A percentile compares a stretch with the other conserved stretches of the same genome.
These are phyloP conservation scores for Gobionotothen gibberifrons DNA, from an alignment of 2,797 vertebrate species.

Conservation along the genomic window DNA sequence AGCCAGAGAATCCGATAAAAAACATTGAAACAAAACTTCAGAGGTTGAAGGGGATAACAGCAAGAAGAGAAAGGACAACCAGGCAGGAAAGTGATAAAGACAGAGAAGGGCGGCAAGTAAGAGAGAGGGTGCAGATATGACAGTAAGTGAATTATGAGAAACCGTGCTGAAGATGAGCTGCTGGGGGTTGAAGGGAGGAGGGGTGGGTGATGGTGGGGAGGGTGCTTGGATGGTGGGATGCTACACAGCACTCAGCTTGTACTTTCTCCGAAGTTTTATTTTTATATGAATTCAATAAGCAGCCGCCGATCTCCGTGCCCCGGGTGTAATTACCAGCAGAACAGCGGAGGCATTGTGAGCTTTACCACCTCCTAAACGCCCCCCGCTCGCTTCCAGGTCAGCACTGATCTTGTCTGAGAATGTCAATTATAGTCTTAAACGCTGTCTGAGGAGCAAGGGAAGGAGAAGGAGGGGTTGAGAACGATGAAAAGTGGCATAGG, in stretches of 20 bases:
- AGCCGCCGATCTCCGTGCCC: slow-evolving; percentile 70
- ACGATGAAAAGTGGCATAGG: slow-evolving; percentile 47
- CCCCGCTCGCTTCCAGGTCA: slow-evolving; percentile 76
- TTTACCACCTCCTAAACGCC: slow-evolving; percentile 72
- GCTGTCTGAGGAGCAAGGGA: slow-evolving; percentile 50
- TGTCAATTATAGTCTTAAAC: slow-evolving; percentile 84
- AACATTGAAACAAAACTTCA: slow-evolving; percentile 36
- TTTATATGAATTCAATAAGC: slow-evolving; percentile 85
- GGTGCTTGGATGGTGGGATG: slow-evolving; percentile 35
- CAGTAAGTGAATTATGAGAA: slow-evolving; percentile 70
- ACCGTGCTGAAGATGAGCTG: slow-evolving; percentile 42
- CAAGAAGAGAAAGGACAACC: slow-evolving; percentile 14
- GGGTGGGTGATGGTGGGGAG: slow-evolving; percentile 13
- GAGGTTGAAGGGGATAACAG: slow-evolving; percentile 12
- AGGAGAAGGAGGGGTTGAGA: background rate
- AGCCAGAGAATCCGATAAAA: slow-evolving; percentile 43
- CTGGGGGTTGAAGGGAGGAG: slow-evolving; percentile 22
- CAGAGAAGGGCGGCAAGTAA: background rate
- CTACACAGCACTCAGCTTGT: slow-evolving; percentile 29
- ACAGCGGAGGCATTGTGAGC: slow-evolving; percentile 76
- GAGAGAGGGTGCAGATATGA: slow-evolving; percentile 42
- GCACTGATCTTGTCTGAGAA: slow-evolving; percentile 82
- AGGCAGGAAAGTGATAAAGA: slow-evolving; percentile 28
- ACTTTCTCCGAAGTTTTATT: slow-evolving; percentile 74
- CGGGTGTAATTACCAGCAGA: slow-evolving; percentile 81